Base-by-base conservation (phyloP, 2,797 vertebrate genomes). In the Eulemur coronatus region DNA sequence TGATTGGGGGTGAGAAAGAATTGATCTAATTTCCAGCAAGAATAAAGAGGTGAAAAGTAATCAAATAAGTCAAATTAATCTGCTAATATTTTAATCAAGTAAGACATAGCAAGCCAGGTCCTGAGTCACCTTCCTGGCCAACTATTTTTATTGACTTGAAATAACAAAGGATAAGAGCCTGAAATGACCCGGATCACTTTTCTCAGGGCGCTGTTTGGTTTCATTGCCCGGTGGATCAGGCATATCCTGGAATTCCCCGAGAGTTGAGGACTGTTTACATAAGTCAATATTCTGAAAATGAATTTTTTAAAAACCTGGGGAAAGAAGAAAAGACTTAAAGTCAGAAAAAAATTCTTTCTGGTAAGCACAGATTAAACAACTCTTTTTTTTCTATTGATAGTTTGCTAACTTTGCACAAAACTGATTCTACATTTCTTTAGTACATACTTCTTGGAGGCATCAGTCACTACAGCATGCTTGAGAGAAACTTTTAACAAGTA, bases 111-210 rank as follows among this genome's bases (percentile, higher is more conserved):
- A 81, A 88, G 87, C 79, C 97, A 97, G 91, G 75, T 38, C 18
- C 85, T 97, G 12, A 97, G 88, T 95, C 84, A 82, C 0, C 35
- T 95, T 96, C 94, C 97, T 97, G 88, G 86, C 79, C 86, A 92
- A 22, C 55, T 86, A 84, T 94, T 82, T 33, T 46, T 93, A 97
- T 84, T 94, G 55, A 96, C 87, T 89, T 17, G 65, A 80, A 89
- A 94, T 92, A 96, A 46, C 52, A 96, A 97, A 97, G 89, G 12
- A 57, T n/a, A 38, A 70, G 95, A 57, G 70, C 80, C 70, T 81
- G 48, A 93, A 90, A 69, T 30, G 91, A 92, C 72, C 92, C 41
- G 63, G 72, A 22, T 82, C 10, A 3, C 63, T 87, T 97, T 84
- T 72, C 59, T 72, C 35, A 55, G 55, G 41, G 92, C 87, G 43